Evolutionary conservation across 2,113 vertebrate genomes (phyloP).

Genomic region (Taxidea taxus): DNA sequence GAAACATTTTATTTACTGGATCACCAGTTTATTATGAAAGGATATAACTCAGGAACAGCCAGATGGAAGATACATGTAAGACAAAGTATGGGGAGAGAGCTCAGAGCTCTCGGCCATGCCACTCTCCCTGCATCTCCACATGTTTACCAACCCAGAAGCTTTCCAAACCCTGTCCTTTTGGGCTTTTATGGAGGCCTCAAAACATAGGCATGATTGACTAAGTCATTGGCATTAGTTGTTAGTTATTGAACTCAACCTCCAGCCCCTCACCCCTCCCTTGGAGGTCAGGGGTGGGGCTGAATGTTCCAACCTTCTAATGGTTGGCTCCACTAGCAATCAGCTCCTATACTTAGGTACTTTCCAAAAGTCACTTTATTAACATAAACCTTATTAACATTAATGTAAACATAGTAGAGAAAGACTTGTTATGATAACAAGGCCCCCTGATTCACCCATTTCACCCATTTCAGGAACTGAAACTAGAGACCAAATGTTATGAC

Average conservation of each 20-base stretch:
- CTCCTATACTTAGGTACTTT: neutral
- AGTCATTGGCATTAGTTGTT: neutral
- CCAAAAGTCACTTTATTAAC: neutral
- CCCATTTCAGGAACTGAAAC: neutral
- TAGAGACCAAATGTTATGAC: neutral
- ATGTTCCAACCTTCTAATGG: neutral
- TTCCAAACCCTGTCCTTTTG: neutral
- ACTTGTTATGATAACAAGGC: neutral
- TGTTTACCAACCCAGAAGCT: neutral
- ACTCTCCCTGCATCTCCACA: neutral
- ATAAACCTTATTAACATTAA: neutral
- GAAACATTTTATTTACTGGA: neutral
- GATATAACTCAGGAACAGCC: neutral
- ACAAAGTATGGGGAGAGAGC: neutral
- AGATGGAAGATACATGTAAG: neutral
- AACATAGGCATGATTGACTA: neutral
- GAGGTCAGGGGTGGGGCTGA: neutral
- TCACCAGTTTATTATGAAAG: neutral
- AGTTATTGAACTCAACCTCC: neutral
- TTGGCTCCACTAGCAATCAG: neutral
- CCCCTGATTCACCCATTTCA: neutral
- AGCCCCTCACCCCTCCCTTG: neutral
- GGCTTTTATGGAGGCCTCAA: neutral
- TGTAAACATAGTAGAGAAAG: neutral
- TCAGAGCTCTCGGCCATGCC: rapidly evolving